Evolutionary conservation across 2,888 invertebrate species (phyloP), one percentile per base, ranked within the genome.

Genomic region (Euzophera pinguis): DNA sequence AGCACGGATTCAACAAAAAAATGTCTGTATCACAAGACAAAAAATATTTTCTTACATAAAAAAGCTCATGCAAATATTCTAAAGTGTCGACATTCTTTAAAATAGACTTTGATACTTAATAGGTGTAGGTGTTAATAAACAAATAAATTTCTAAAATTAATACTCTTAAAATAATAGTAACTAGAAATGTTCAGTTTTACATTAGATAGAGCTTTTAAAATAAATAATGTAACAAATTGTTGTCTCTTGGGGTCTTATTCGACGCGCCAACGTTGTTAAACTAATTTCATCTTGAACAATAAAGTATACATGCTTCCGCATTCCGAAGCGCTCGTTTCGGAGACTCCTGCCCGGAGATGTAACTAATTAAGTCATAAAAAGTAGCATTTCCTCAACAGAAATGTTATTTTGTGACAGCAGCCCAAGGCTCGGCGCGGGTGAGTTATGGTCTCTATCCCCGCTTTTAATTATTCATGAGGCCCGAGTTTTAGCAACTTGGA

Each of bases 391-490:
- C 77, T 75, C 69, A 60, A 65, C 70, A 66, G 71, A 77, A 80
- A 76, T 77, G 79, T 77, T 81, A 76, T 78, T 75, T 71, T 70
- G 77, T 75, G 75, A 74, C 71, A 68, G 67, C 62, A 63, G 62
- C 60, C 60, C 65, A 60, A 65, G 67, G 63, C 60, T 43, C 43
- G 47, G 60, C 63, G 60, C 67, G 65, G 68, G 71, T 84, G 84
- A 86, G 80, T 86, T 87, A 86, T 85, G 75, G 77, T 72, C 69
- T 65, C 67, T 69, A 73, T 73, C 72, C 72, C 71, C 64, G 74
- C 67, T 73, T 86, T 86, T 85, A 86, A 87, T 87, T 85, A 87
- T 87, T 86, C 85, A 85, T 83, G 83, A 84, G 76, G 57, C 70
- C 68, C 72, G 78, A 82, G 75, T 84, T 82, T 75, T 70, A 71